phyloP scores from a whole-genome alignment of 2,888 invertebrate species.

The Epinotia ramella region DNA sequence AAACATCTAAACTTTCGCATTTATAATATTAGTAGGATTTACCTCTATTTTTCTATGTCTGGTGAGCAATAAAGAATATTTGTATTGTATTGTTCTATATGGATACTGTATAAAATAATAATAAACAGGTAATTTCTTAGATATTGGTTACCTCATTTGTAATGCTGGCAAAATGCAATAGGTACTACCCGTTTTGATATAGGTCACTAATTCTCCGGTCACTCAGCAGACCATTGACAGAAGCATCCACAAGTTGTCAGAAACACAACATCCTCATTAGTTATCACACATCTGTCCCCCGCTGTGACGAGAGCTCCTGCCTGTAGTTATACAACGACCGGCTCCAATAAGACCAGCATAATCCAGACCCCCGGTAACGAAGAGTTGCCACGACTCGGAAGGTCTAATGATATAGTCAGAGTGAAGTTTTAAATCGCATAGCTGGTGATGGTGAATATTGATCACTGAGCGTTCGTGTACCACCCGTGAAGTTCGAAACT shows the following conservation, averaged over 20 bases:
- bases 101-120: too few species aligned
- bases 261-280: slow-evolving; percentile 12
- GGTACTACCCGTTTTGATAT: too few species aligned
- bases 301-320: slow-evolving; percentile 15
- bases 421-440: background rate
- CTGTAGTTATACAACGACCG: background rate
- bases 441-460: background rate
- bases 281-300: slow-evolving; percentile 5
- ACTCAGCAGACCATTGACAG: background rate
- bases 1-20: too few species aligned
- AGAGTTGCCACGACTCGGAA: background rate
- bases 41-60: too few species aligned
- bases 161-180: too few species aligned
- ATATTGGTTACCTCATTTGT: too few species aligned
- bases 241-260: background rate
- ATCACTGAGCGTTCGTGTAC: background rate
- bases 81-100: too few species aligned
- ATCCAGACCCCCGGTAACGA: background rate
- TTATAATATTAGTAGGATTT: too few species aligned
- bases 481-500: background rate
- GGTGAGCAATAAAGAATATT: too few species aligned
- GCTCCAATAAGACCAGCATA: background rate
- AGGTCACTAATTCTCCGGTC: too few species aligned
- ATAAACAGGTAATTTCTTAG: too few species aligned
- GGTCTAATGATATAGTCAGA: background rate